A percentile compares a stretch with the other conserved stretches of the same genome.
These are phyloP conservation scores for Tipula vernalis DNA, from an alignment of 2,888 invertebrate genomes.

Conservation along the genomic window DNA sequence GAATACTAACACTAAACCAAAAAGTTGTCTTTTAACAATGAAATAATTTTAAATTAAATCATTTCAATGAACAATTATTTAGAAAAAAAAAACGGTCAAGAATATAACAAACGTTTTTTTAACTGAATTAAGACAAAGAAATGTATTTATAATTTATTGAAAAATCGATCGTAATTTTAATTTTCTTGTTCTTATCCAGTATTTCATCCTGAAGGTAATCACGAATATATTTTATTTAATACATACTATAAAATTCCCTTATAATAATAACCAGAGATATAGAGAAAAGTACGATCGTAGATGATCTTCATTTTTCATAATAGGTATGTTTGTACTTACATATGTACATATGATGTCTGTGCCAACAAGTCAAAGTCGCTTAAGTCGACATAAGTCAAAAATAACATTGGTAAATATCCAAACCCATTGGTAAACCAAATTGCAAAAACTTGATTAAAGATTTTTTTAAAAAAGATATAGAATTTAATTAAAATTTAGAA, in stretches of 20 bases:
- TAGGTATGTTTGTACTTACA: background rate
- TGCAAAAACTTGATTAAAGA: too few species aligned
- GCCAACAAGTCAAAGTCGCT: too few species aligned
- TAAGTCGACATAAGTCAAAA: too few species aligned
- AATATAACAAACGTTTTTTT: background rate
- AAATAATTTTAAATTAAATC: background rate
- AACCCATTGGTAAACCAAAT: too few species aligned
- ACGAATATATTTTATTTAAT: background rate
- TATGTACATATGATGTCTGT: background rate
- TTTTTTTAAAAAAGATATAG: too few species aligned
- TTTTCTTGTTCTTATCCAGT: background rate
- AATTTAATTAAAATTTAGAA: too few species aligned
- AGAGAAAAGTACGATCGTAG: background rate
- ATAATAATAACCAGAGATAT: background rate
- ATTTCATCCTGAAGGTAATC: background rate
- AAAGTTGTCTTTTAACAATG: background rate
- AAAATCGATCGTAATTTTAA: background rate
- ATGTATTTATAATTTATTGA: background rate
- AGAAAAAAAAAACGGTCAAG: background rate
- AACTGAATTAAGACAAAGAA: slow-evolving; percentile 4
- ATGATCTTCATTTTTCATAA: background rate
- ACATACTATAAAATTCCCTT: background rate
- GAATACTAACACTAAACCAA: background rate
- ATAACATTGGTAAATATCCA: too few species aligned
- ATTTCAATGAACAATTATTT: slow-evolving; percentile 4